Base-by-base conservation (phyloP, 2,888 invertebrate species). In the Odontothrips loti region DNA sequence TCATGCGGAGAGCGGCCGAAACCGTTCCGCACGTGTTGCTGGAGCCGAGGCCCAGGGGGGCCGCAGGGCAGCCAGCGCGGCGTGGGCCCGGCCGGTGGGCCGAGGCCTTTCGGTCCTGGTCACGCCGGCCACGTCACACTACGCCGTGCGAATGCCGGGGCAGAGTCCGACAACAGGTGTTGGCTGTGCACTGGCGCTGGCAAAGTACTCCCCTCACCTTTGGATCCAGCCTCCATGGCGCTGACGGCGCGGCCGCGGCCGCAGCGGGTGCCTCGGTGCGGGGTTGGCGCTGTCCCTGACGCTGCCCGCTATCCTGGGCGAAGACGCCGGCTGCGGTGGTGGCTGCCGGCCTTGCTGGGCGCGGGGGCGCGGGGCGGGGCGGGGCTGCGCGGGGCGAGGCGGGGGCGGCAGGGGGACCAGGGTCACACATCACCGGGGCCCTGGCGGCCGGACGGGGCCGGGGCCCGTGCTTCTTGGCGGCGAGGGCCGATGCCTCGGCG, bases 161-260 rank as follows among this genome's bases (percentile, higher is more conserved):
- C n/a, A n/a, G n/a, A n/a, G n/a, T n/a, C 58, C 51, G 20, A n/a
- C 58, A 58, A 51, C 51, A 20, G 15, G 20, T 6, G 17, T n/a
- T n/a, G 15, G 58, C 15, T 17, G 15, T 20, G 51, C 51, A 12
- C 6, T 20, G 51, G 58, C 20, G 58, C 58, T 17, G 12, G 6
- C 51, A 11, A 15, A 11, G 58, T n/a, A n/a, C n/a, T n/a, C n/a
- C 4, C 17, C 68, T 75, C 68, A 75, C 68, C 68, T 75, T 75
- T 75, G 68, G 68, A 27, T 75, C 68, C 68, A 75, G 68, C 68
- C 23, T 75, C 68, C 68, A 75, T 75, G 68, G 51, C 51, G 51
- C 15, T n/a, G 58, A n/a, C 58, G 58, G 58, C 58, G n/a, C 6
- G 17, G 58, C 58, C 58, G 58, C 17, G 58, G 58, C 58, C 20